A percentile compares a stretch with the other conserved stretches of the same genome.
These are phyloP conservation scores for Crypturellus undulatus DNA, from an alignment of 2,113 vertebrate species.

Conservation along the genomic window DNA sequence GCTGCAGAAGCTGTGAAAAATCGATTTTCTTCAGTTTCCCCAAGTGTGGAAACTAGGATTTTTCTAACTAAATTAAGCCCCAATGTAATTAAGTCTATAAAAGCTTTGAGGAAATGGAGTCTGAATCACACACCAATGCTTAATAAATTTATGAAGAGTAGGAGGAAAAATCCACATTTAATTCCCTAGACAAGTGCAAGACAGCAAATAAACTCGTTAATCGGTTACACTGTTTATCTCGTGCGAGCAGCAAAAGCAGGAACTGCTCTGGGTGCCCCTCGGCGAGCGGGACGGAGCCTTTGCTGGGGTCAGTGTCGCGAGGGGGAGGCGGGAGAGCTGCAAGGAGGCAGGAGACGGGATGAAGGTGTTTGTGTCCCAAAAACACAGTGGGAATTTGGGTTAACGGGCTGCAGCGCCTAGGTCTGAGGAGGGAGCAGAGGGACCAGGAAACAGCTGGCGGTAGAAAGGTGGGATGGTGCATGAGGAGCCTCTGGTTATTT, in stretches of 20 bases:
- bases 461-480: not conserved
- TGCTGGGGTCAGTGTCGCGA: not conserved
- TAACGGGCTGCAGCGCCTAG: too few species aligned
- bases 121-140: not conserved
- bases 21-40: slow-evolving; percentile 14
- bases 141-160: not conserved
- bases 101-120: slow-evolving; percentile 30
- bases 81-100: slow-evolving; percentile 56
- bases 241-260: not conserved
- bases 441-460: not conserved
- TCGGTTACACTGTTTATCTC: slow-evolving; percentile 14
- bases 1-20: slow-evolving; percentile 27
- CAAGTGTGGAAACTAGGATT: not conserved
- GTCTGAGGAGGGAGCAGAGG: not conserved
- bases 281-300: accelerated
- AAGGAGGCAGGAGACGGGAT: not conserved
- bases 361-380: not conserved
- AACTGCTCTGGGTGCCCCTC: not conserved
- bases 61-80: slow-evolving; percentile 45
- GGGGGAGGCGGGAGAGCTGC: not conserved
- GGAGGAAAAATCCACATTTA: not conserved
- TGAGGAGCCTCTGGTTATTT: not conserved
- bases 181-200: not conserved
- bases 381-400: not conserved
- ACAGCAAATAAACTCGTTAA: not conserved